Evolutionary conservation across 2,797 vertebrate species (phyloP).

Genomic region (Macrochelys suwanniensis): DNA sequence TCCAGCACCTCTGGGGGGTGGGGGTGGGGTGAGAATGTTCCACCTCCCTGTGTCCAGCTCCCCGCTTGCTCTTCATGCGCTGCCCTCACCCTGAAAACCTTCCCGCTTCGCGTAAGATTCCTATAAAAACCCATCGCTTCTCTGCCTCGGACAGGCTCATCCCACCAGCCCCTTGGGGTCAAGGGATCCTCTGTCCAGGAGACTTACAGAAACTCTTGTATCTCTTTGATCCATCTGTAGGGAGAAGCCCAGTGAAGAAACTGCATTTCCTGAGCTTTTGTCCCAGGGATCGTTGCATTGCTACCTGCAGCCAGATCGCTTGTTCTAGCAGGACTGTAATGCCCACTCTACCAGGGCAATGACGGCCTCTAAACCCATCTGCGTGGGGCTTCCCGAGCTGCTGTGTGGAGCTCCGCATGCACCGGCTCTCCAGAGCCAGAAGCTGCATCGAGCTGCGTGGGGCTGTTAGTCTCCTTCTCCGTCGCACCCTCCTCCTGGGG

Average conservation of each 20-base stretch:
- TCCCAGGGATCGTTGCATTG: not conserved
- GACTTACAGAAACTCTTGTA: not conserved
- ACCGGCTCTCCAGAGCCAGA: not conserved
- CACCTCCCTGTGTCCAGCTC: not conserved
- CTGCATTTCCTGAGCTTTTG: not conserved
- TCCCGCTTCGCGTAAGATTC: not conserved
- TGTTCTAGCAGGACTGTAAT: not conserved
- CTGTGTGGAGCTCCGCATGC: not conserved
- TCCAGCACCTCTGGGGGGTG: too few relatives aligned
- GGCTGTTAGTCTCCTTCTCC: not conserved
- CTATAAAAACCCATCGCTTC: not conserved
- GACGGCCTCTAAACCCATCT: not conserved
- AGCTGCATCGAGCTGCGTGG: not conserved
- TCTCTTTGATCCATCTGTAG: not conserved
- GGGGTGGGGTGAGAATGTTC: too few relatives aligned
- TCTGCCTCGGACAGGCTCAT: not conserved
- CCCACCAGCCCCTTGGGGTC: not conserved
- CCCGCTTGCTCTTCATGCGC: not conserved
- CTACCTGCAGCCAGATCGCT: not conserved
- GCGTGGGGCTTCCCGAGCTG: not conserved
- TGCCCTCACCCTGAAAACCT: not conserved
- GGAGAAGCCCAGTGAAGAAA: not conserved
- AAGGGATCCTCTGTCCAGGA: not conserved
- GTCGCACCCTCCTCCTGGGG: not conserved
- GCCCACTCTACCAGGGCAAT: not conserved